Base-by-base conservation (phyloP, 2,888 invertebrate genomes). In the Xanthorhoe spadicearia region DNA sequence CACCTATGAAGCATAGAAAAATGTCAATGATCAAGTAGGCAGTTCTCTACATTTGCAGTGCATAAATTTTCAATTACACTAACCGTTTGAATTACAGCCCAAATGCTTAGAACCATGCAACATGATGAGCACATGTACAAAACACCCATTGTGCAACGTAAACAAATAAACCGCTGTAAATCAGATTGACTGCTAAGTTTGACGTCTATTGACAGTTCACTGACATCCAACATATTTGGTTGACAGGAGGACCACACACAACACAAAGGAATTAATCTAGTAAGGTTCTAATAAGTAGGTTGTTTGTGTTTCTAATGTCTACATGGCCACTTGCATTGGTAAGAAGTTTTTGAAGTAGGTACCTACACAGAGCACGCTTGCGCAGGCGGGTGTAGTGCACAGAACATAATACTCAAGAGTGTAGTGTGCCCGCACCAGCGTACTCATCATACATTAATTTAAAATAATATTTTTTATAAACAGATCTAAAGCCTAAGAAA, bases 21-120 rank as follows among this genome's bases (percentile, higher is more conserved):
- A 23, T 23, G 23, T 23, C 23, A 23, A 23, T 23, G 2, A 23
- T 3, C 23, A 23, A 9, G 35, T 46, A n/a, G 6, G 4, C 5
- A 15, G 6, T 15, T 46, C 46, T 13, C 4, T 15, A 15, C 2
- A 23, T 23, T 23, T 23, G 23, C 23, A 23, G 23, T 23, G 23
- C 23, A 23, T 23, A 43, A 43, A 43, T 13, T 7, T 43, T 1
- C 13, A 13, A 43, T 43, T 43, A 32, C 3, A 1, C 73, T 76
- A 78, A 86, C 87, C 81, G 86, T 64, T 74, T 87, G 72, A 60
- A 64, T 79, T 19, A 86, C 13, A 38, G 77, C 86, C 86, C 86
- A 87, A 51, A 79, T 49, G 64, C 87, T 86, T 32, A 86, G 68
- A 23, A 78, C 53, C 57, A 80, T 75, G 50, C 83, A 83, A 62